These are phyloP conservation scores for Neoitamus cyanurus DNA, from an alignment of 2,888 invertebrate genomes.

Conservation along the genomic window DNA sequence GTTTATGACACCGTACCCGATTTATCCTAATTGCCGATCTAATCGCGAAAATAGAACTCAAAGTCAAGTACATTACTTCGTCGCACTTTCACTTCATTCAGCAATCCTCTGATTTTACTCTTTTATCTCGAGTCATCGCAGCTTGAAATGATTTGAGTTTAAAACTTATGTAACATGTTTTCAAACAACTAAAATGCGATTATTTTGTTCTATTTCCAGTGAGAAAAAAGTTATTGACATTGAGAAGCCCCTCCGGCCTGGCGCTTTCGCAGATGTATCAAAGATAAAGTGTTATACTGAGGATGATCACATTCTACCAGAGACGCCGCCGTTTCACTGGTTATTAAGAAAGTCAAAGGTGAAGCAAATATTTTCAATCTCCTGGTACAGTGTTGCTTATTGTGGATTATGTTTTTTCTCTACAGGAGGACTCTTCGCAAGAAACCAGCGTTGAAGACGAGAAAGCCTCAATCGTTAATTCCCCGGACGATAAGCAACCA, in stretches of 20 bases:
- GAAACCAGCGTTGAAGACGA: constrained; percentile 47
- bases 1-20: neutral
- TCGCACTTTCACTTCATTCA: neutral
- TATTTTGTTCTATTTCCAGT: constrained; percentile 61
- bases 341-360: constrained; percentile 59
- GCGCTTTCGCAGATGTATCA: constrained; percentile 80
- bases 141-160: neutral
- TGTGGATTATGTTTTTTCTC: neutral
- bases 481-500: constrained; percentile 35
- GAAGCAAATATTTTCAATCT: neutral
- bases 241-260: constrained; percentile 79
- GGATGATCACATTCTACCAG: constrained; percentile 70
- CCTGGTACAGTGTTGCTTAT: neutral
- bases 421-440: constrained; percentile 46
- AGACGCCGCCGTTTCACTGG: constrained; percentile 77
- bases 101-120: neutral
- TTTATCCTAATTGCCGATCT: neutral
- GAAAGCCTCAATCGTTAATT: constrained; percentile 42
- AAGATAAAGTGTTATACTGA: constrained; percentile 71
- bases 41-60: neutral
- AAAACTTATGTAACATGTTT: neutral
- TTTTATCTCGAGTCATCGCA: neutral
- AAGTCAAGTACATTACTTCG: neutral
- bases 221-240: constrained; percentile 77
- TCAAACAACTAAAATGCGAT: neutral